Percentiles rank a stretch among this genome's conserved stretches.
phyloP scores from a whole-genome alignment of 2,888 invertebrate genomes.

The Chymomyza caudatula region DNA sequence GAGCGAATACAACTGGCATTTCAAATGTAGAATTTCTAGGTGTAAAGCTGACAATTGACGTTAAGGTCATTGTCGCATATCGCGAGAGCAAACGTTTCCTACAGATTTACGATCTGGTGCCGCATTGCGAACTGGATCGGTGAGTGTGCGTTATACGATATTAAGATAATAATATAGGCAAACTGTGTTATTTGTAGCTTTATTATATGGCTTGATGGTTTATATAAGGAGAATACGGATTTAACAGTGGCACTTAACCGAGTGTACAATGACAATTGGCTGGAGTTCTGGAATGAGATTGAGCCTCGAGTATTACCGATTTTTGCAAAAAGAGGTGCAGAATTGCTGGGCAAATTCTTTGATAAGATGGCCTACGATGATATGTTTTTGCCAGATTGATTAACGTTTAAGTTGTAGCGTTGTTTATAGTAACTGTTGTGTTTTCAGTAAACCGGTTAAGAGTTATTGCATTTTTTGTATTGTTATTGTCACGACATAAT shows the following conservation, averaged over 20 bases:
- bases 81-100: slow-evolving; percentile 25
- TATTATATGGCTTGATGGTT: slow-evolving; percentile 15
- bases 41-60: slow-evolving; percentile 4
- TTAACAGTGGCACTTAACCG: slow-evolving; percentile 25
- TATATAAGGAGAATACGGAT: slow-evolving; percentile 31
- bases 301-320: slow-evolving; percentile 21
- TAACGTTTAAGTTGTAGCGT: too few species aligned
- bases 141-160: background rate
- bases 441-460: slow-evolving; percentile 19
- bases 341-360: background rate
- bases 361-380: slow-evolving; percentile 33
- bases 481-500: slow-evolving; percentile 25
- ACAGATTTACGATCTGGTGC: slow-evolving; percentile 12
- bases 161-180: background rate
- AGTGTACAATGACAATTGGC: slow-evolving; percentile 32
- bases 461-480: too few species aligned
- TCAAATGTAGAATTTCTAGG: slow-evolving; percentile 23
- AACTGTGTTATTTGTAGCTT: background rate
- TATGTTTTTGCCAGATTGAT: slow-evolving; percentile 19
- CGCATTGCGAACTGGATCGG: slow-evolving; percentile 11
- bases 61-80: slow-evolving; percentile 21
- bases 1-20: slow-evolving; percentile 15
- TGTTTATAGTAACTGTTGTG: too few species aligned
- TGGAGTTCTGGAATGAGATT: slow-evolving; percentile 34
- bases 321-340: slow-evolving; percentile 9